These are phyloP conservation scores for Meloidogyne exigua DNA, from an alignment of 1,140 invertebrate species.

Conservation along the genomic window DNA sequence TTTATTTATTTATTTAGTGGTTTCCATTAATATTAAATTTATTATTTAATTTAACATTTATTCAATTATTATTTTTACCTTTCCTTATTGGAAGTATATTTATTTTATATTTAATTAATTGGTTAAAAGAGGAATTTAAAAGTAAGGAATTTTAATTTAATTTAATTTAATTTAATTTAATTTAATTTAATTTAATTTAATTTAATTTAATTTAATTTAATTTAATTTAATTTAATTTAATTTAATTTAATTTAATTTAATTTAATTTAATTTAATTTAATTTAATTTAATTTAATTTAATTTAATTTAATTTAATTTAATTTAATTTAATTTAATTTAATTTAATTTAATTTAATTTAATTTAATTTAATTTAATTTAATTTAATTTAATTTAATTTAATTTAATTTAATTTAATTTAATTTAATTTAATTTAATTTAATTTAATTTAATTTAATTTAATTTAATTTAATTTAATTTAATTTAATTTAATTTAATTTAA, in stretches of 20 bases:
- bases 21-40: neutral
- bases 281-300: neutral
- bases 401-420: neutral
- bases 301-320: neutral
- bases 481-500: neutral
- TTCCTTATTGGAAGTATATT: neutral
- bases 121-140: neutral
- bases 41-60: neutral
- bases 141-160: neutral
- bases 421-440: neutral
- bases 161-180: neutral
- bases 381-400: too few species aligned
- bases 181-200: too few species aligned
- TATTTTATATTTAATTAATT: neutral
- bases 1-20: neutral
- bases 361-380: neutral
- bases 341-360: neutral
- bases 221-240: neutral
- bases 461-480: neutral
- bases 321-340: too few species aligned
- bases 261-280: too few species aligned
- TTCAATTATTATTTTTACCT: slow-evolving; percentile 5
- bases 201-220: too few species aligned
- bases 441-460: too few species aligned
- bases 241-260: neutral